Evolutionary conservation across 1,140 invertebrate species (phyloP).

Genomic region (Whitmania pigra): DNA sequence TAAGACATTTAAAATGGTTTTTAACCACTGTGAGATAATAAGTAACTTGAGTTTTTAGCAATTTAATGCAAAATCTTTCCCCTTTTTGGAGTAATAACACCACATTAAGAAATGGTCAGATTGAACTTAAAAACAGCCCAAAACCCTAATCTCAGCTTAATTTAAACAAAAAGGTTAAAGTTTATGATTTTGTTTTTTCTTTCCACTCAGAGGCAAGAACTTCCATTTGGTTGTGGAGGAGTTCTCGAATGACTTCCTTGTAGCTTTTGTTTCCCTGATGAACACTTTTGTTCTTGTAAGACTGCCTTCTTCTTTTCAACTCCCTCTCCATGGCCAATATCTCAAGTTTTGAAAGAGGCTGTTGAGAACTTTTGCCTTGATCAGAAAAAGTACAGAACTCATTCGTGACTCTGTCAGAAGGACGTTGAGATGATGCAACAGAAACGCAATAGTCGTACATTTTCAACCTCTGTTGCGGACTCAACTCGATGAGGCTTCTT

Average conservation of each 20-base stretch:
- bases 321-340: slow-evolving; percentile 1
- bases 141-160: slow-evolving; percentile 80
- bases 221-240: neutral
- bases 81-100: too few species aligned
- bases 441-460: slow-evolving; percentile 9
- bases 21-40: too few species aligned
- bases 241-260: neutral
- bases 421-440: neutral
- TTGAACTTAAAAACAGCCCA: too few species aligned
- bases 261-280: slow-evolving; percentile 10
- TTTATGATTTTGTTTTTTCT: neutral
- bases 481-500: neutral
- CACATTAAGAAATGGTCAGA: too few species aligned
- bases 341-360: neutral
- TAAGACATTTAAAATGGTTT: too few species aligned
- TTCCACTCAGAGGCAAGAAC: neutral
- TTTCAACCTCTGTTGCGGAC: slow-evolving; percentile 1
- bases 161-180: slow-evolving; percentile 57
- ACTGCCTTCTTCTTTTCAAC: slow-evolving; percentile 4
- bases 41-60: too few species aligned
- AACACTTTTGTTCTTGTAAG: slow-evolving; percentile 9
- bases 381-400: neutral
- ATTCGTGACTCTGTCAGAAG: neutral
- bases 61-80: too few species aligned
- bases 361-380: neutral